Evolutionary conservation across 2,113 vertebrate genomes (phyloP).

Genomic region (Limnothrissa miodon): DNA sequence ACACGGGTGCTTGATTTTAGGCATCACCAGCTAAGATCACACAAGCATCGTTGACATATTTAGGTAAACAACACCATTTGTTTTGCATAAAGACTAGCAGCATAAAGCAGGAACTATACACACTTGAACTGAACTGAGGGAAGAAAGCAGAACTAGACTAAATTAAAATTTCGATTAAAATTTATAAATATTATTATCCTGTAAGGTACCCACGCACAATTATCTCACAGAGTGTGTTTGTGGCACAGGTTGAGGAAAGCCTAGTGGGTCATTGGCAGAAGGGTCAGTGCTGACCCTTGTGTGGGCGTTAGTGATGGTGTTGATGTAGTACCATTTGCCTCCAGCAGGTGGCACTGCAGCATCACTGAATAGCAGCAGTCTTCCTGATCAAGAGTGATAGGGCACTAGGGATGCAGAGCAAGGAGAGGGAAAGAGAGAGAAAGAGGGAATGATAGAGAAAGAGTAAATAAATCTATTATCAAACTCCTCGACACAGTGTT

Average conservation of each 20-base stretch:
- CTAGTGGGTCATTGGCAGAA: not conserved
- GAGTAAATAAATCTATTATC: not conserved
- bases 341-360: conserved; percentile 76
- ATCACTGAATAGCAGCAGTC: conserved; percentile 53
- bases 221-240: not conserved
- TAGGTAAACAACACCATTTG: not conserved
- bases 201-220: not conserved
- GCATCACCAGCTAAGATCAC: not conserved
- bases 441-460: not conserved
- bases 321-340: not conserved
- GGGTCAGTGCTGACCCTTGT: not conserved
- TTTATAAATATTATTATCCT: not conserved
- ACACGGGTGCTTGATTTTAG: conserved; percentile 28
- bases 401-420: not conserved
- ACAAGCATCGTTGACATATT: not conserved
- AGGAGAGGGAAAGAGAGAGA: not conserved
- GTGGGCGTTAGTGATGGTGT: not conserved
- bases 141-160: not conserved
- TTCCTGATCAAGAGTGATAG: not conserved
- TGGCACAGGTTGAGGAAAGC: not conserved
- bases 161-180: no score
- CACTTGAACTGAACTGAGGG: not conserved
- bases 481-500: conserved; percentile 57
- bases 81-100: not conserved
- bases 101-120: not conserved